These are phyloP conservation scores for Nasua narica DNA, from an alignment of 2,797 vertebrate species.

Conservation along the genomic window DNA sequence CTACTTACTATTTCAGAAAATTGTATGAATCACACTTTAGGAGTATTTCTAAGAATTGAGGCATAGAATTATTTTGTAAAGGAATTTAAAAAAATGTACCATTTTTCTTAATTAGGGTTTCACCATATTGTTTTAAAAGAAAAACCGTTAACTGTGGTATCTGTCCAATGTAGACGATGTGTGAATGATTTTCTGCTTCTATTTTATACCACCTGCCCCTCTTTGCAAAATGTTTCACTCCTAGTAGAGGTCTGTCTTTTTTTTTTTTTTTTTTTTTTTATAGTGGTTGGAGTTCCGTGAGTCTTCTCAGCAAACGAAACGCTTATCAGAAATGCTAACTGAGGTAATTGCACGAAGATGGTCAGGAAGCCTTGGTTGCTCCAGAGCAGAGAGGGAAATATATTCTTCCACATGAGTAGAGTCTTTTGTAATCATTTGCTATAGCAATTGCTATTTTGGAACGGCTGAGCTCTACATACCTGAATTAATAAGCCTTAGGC, in stretches of 20 bases:
- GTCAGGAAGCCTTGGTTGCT: not conserved
- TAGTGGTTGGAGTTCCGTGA: not conserved
- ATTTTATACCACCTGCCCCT: not conserved
- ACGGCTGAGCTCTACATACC: not conserved
- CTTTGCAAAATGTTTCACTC: slow-evolving; percentile 8
- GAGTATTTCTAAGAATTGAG: not conserved
- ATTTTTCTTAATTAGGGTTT: not conserved
- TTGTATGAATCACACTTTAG: not conserved
- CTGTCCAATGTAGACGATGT: not conserved
- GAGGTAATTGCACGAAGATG: not conserved
- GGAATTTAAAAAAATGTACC: not conserved
- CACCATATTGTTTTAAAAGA: not conserved
- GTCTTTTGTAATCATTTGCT: slow-evolving; percentile 39
- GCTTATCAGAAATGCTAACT: slow-evolving; percentile 9
- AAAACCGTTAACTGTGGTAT: not conserved
- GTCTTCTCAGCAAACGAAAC: not conserved
- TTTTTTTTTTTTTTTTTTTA: slow-evolving; percentile 39
- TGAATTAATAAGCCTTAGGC: slow-evolving; percentile 25
- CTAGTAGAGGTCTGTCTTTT: not conserved
- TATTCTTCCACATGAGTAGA: not conserved
- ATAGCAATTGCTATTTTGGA: not conserved
- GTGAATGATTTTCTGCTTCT: not conserved
- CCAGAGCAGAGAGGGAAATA: not conserved
- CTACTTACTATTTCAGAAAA: not conserved
- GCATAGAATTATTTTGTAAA: not conserved